phyloP scores from a whole-genome alignment of 1,140 invertebrate species.

The Heliconius nattereri region DNA sequence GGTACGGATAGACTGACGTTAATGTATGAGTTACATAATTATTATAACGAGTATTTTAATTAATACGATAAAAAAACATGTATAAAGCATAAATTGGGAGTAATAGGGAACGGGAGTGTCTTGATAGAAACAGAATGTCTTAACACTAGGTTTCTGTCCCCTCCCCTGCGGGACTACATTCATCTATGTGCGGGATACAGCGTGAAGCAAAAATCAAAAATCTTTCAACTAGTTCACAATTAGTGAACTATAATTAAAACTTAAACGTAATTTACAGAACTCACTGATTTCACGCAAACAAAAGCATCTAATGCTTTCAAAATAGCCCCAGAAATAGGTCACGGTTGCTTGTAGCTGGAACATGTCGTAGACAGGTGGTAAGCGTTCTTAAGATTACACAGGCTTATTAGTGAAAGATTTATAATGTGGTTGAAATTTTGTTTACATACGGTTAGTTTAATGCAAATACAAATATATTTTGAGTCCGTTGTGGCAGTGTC shows the following conservation, averaged over 20 bases:
- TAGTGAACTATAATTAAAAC: neutral
- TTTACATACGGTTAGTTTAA: neutral
- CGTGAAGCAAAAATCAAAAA: too few species aligned
- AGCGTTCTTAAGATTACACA: conserved; percentile 3
- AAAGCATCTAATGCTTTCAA: conserved; percentile 27
- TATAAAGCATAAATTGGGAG: too few species aligned
- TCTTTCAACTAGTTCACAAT: too few species aligned
- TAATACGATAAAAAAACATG: neutral
- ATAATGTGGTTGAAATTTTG: neutral
- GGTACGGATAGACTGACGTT: neutral
- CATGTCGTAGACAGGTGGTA: conserved; percentile 25
- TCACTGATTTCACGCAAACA: conserved; percentile 24
- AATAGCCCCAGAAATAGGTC: conserved; percentile 32
- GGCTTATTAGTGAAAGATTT: conserved; percentile 11
- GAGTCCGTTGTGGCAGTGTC: too few species aligned
- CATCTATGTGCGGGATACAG: too few species aligned
- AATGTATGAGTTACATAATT: neutral
- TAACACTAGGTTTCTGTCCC: too few species aligned
- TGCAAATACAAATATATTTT: neutral
- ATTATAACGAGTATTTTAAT: neutral
- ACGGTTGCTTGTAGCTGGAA: conserved; percentile 28
- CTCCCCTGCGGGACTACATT: too few species aligned
- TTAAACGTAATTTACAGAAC: neutral
- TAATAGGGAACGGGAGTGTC: too few species aligned
- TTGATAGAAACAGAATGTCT: too few species aligned